Conservation (phyloP, 1,140 invertebrate species). For the Vollenhovia emeryi region DNA sequence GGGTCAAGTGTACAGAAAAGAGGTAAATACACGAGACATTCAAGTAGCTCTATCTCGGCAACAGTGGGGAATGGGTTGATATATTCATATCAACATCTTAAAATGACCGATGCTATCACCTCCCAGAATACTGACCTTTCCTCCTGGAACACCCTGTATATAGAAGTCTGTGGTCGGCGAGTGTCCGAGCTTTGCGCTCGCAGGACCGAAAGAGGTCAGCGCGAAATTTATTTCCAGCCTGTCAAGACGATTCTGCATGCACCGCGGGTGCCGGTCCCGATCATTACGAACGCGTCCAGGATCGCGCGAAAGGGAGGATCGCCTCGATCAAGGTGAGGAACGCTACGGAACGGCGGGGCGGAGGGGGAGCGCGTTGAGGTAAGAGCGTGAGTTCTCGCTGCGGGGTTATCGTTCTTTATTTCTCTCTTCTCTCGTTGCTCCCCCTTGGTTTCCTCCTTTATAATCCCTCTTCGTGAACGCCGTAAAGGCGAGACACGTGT, state of each 20-base stretch:
- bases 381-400: constrained; percentile 21
- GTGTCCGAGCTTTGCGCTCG: not conserved
- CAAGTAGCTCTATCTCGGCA: no score
- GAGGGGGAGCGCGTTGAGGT: not conserved
- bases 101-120: no score
- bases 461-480: constrained; percentile 51
- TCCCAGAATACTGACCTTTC: no score
- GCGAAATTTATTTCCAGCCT: constrained; percentile 75
- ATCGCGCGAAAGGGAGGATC: constrained; percentile 50
- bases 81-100: no score
- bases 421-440: not conserved
- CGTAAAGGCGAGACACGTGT: constrained; percentile 69
- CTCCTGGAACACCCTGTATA: no score
- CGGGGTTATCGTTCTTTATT: constrained; percentile 8
- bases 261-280: constrained; percentile 67
- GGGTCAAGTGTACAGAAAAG: no score
- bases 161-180: no score
- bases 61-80: no score
- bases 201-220: not conserved
- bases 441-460: not conserved
- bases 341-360: not conserved
- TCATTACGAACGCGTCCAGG: constrained; percentile 65
- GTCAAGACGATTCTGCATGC: constrained; percentile 75
- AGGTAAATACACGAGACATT: no score
- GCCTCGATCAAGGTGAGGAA: constrained; percentile 13